These are phyloP conservation scores for Eurosta solidaginis DNA, from an alignment of 1,140 invertebrate species.

Conservation along the genomic window DNA sequence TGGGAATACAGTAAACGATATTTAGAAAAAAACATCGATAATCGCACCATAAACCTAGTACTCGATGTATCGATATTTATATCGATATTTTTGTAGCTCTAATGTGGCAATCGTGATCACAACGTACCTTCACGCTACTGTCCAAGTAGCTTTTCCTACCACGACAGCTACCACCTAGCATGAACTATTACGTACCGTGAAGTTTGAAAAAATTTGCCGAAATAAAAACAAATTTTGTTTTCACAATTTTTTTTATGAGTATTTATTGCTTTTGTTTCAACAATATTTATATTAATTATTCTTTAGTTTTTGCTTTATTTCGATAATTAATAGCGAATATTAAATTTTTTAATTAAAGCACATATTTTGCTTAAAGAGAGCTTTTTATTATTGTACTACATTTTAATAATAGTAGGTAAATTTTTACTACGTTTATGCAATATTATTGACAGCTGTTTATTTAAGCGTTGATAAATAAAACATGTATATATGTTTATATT, in stretches of 20 bases:
- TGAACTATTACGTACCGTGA: neutral
- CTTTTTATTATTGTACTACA: neutral
- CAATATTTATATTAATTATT: neutral
- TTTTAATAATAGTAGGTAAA: neutral
- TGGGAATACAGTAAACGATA: too few relatives aligned
- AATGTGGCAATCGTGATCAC: too few relatives aligned
- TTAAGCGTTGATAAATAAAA: neutral
- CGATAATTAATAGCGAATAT: neutral
- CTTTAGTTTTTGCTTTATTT: neutral
- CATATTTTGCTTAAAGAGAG: neutral
- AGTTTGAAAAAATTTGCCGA: neutral
- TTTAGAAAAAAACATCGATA: too few relatives aligned
- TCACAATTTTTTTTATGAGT: neutral
- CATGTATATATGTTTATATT: neutral
- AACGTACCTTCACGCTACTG: too few relatives aligned
- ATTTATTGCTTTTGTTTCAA: neutral
- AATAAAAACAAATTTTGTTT: neutral
- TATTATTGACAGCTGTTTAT: neutral
- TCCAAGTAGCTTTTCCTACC: too few relatives aligned
- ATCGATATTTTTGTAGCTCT: too few relatives aligned
- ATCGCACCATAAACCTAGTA: too few relatives aligned
- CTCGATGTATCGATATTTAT: too few relatives aligned
- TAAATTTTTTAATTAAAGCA: conserved; percentile 13
- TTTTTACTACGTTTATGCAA: neutral
- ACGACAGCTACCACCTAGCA: too few relatives aligned